A percentile compares a stretch with the other conserved stretches of the same genome.
Evolutionary conservation across 2,113 vertebrate species (phyloP).

Genomic region (Tretioscincus oriximinensis): DNA sequence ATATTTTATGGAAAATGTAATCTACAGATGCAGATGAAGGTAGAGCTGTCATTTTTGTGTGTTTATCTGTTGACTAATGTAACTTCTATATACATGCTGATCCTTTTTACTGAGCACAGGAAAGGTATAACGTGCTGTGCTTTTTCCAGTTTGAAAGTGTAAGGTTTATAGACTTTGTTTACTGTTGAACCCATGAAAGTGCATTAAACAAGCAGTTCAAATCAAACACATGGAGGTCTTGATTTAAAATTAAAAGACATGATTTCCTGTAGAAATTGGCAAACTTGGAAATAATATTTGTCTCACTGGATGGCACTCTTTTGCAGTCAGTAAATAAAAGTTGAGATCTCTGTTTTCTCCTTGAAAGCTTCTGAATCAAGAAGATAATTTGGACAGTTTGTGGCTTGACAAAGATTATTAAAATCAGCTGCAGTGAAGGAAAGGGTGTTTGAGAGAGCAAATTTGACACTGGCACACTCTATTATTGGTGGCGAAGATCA

Average conservation of each 20-base stretch:
- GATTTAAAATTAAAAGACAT: conserved; percentile 86
- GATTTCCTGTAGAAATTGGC: conserved; percentile 91
- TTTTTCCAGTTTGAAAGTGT: conserved; percentile 58
- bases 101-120: conserved; percentile 35
- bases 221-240: conserved; percentile 76
- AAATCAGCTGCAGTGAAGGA: conserved; percentile 92
- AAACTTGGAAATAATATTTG: conserved; percentile 97
- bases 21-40: no score
- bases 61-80: no score
- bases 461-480: conserved; percentile 98
- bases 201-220: conserved; percentile 71
- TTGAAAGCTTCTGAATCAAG: conserved; percentile 87
- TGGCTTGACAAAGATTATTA: conserved; percentile 99
- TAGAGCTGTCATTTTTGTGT: no score
- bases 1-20: no score
- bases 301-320: conserved; percentile 96
- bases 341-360: conserved; percentile 93
- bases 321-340: conserved; percentile 97
- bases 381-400: conserved; percentile 91
- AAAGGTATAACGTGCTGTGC: conserved; percentile 28
- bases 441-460: conserved; percentile 86
- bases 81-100: background rate
- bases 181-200: conserved; percentile 80
- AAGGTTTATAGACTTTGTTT: conserved; percentile 73
- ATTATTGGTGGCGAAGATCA: conserved; percentile 94